These are phyloP conservation scores for Sebastes aleutianus DNA, from an alignment of 2,797 vertebrate species.

Conservation along the genomic window DNA sequence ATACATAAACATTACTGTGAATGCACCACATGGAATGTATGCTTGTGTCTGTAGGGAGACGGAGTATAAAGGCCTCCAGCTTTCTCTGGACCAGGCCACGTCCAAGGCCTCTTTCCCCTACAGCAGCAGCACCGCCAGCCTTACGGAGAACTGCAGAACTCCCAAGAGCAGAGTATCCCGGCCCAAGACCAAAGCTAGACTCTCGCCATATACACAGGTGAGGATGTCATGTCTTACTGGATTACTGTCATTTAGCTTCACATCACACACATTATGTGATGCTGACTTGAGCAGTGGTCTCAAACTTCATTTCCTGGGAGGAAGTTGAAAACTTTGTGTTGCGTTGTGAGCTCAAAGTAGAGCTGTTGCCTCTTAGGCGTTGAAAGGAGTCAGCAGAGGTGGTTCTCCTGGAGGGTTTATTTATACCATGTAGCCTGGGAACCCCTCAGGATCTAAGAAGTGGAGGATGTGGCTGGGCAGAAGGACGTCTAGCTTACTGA, in stretches of 20 bases:
- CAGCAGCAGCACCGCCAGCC: slow-evolving; percentile 77
- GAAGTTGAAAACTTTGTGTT: neutral
- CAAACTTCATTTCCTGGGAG: neutral
- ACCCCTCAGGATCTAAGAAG: neutral
- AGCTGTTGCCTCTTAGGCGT: neutral
- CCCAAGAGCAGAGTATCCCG: slow-evolving; percentile 86
- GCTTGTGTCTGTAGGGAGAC: slow-evolving; percentile 86
- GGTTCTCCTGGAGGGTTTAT: neutral
- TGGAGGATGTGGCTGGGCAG: neutral
- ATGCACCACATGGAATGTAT: neutral
- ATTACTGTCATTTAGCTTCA: neutral
- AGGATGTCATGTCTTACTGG: slow-evolving; percentile 23
- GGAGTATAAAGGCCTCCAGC: slow-evolving; percentile 96
- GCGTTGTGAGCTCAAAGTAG: neutral
- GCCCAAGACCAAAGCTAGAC: slow-evolving; percentile 91
- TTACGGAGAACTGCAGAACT: slow-evolving; percentile 86
- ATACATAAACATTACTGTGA: neutral
- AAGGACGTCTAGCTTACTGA: neutral
- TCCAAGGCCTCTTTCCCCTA: slow-evolving; percentile 90
- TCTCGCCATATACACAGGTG: slow-evolving; percentile 96
- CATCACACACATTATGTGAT: neutral
- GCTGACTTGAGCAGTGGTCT: neutral
- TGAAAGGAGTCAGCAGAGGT: neutral
- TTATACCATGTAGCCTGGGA: neutral
- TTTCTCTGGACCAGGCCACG: slow-evolving; percentile 94